phyloP scores from a whole-genome alignment of 2,888 invertebrate species.

The Euplagia quadripunctaria region DNA sequence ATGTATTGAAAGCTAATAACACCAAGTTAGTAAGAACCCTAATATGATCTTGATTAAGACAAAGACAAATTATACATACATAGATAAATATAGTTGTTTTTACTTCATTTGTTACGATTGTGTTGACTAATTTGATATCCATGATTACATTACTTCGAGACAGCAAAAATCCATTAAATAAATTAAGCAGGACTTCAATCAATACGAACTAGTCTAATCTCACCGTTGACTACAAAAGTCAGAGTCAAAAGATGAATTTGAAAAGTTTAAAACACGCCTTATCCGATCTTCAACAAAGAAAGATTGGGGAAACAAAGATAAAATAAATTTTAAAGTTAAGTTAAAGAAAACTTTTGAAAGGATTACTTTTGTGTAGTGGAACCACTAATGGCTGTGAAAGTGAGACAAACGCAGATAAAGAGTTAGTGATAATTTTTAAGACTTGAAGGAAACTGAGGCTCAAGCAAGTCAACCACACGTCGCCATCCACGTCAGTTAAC shows the following conservation, averaged over 20 bases:
- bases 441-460: slow-evolving; percentile 17
- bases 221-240: slow-evolving; percentile 28
- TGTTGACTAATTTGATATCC: neutral
- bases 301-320: slow-evolving; percentile 49
- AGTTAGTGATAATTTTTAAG: slow-evolving; percentile 39
- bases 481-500: slow-evolving; percentile 59
- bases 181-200: slow-evolving; percentile 18
- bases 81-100: neutral
- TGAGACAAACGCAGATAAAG: slow-evolving; percentile 43
- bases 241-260: slow-evolving; percentile 47
- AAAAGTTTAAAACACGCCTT: slow-evolving; percentile 50
- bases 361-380: slow-evolving; percentile 41
- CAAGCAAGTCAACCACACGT: slow-evolving; percentile 51
- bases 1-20: neutral
- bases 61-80: neutral
- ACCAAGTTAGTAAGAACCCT: neutral
- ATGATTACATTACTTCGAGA: neutral
- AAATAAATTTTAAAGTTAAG: slow-evolving; percentile 54
- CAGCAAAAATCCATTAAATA: neutral
- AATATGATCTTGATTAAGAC: neutral
- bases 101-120: neutral
- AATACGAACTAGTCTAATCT: slow-evolving; percentile 41
- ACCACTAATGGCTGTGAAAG: slow-evolving; percentile 36
- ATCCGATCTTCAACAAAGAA: slow-evolving; percentile 45
- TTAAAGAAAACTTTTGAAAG: slow-evolving; percentile 50